Percentiles rank a stretch among this genome's conserved stretches.
Conservation (phyloP, 1,140 invertebrate genomes). For the Camponotus vicinus region DNA sequence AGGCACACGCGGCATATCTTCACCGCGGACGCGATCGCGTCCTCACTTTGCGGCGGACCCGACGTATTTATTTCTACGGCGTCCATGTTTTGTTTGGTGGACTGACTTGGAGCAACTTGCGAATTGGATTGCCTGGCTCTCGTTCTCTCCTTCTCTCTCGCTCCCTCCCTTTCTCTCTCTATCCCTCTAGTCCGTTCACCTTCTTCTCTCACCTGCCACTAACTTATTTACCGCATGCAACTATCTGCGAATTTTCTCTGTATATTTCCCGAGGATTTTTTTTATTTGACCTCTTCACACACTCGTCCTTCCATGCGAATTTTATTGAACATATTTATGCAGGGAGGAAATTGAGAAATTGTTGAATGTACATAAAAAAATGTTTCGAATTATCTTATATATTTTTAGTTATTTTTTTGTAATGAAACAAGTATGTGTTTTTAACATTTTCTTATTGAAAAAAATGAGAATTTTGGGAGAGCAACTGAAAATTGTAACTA, state of each 20-base stretch:
- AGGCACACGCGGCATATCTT: constrained; percentile 83
- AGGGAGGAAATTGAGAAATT: background rate
- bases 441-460: background rate
- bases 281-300: background rate
- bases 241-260: background rate
- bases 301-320: background rate
- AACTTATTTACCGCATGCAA: background rate
- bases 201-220: constrained; percentile 24
- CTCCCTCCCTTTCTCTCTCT: background rate
- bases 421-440: background rate
- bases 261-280: background rate
- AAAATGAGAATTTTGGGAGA: background rate
- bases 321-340: background rate
- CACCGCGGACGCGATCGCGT: constrained; percentile 73
- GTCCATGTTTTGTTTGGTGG: constrained; percentile 84
- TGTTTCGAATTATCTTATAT: background rate
- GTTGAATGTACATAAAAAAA: background rate
- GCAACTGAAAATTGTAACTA: background rate
- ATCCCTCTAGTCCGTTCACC: constrained; percentile 1
- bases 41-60: constrained; percentile 76
- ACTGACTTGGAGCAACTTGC: constrained; percentile 18
- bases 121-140: background rate
- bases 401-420: background rate
- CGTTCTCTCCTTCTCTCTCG: background rate
- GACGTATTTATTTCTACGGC: constrained; percentile 83